phyloP scores from a whole-genome alignment of 2,888 invertebrate species.

The Cerceris ruficornis region DNA sequence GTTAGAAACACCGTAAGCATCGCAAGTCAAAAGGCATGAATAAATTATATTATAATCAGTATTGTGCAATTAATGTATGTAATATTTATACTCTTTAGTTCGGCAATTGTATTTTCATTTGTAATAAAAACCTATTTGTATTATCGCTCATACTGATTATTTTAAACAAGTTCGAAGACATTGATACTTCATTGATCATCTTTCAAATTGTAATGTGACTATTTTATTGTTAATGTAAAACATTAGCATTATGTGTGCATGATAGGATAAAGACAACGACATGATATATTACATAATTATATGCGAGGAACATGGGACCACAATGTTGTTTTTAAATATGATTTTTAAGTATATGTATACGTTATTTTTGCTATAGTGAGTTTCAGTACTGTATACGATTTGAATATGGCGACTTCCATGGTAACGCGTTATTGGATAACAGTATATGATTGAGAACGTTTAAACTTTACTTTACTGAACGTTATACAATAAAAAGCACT shows the following conservation, averaged over 20 bases:
- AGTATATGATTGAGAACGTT: conserved; percentile 14
- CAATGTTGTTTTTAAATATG: no score
- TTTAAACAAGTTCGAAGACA: background rate
- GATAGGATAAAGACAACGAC: no score
- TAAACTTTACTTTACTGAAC: conserved; percentile 4
- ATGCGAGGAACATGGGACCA: no score
- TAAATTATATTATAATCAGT: conserved; percentile 31
- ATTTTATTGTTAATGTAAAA: no score
- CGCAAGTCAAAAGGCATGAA: background rate
- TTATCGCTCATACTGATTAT: conserved; percentile 19
- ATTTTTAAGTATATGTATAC: no score
- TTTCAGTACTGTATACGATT: background rate
- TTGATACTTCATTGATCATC: no score
- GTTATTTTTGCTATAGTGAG: no score
- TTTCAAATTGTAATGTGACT: no score
- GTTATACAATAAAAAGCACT: conserved; percentile 24
- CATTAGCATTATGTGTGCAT: no score
- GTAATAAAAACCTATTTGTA: conserved; percentile 36
- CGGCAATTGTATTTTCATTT: conserved; percentile 39
- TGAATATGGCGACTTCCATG: conserved; percentile 45
- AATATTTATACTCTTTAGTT: conserved; percentile 44
- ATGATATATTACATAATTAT: no score
- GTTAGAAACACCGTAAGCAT: conserved; percentile 3
- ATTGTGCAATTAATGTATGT: conserved; percentile 44
- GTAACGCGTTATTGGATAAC: conserved; percentile 22